These are phyloP conservation scores for Strix aluco DNA, from an alignment of 2,113 vertebrate genomes.

Conservation along the genomic window DNA sequence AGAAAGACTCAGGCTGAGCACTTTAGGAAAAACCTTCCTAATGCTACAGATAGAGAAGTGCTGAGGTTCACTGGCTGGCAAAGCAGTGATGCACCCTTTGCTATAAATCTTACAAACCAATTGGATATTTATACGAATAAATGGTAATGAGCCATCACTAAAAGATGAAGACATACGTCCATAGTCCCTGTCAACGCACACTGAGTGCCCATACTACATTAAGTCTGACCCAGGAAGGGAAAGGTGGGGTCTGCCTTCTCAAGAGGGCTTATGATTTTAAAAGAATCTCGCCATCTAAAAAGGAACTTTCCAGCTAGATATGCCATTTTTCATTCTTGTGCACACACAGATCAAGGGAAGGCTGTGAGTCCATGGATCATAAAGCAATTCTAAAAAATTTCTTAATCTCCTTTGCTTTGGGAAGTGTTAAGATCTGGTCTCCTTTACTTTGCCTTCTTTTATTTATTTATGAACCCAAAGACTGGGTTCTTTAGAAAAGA, in stretches of 20 bases:
- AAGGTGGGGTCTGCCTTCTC: background rate
- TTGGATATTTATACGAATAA: background rate
- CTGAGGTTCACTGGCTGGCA: background rate
- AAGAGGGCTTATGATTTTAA: background rate
- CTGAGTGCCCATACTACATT: background rate
- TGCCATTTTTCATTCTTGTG: background rate
- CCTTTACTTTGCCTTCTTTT: background rate
- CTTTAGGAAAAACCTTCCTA: background rate
- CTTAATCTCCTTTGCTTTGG: background rate
- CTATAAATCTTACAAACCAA: accelerated
- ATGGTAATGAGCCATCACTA: background rate
- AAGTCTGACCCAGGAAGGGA: background rate
- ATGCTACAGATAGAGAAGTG: accelerated
- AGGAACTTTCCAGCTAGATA: background rate
- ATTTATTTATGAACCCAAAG: background rate
- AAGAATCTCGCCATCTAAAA: background rate
- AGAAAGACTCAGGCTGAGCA: background rate
- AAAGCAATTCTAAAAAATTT: background rate
- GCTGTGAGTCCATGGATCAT: background rate
- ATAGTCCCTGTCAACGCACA: background rate
- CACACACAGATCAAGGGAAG: background rate
- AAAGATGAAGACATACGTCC: background rate
- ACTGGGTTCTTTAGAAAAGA: background rate
- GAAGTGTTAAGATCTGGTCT: background rate
- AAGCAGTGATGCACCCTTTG: background rate